Evolutionary conservation across 2,113 vertebrate species (phyloP), one percentile per base, ranked within the genome.

Genomic region (Poecilia latipinna): DNA sequence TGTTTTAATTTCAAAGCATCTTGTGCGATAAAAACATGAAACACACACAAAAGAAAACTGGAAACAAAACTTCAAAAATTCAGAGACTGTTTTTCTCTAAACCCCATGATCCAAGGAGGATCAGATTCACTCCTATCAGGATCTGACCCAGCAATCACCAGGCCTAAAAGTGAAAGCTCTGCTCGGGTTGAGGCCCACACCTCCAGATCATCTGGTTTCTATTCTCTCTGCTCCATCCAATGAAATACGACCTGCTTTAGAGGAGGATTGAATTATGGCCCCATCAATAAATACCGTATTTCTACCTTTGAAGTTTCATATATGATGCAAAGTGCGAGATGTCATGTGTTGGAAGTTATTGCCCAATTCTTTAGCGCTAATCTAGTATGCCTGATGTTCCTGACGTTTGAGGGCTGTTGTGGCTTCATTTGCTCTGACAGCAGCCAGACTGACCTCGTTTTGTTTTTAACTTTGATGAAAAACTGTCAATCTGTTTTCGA

Each of bases 301-400:
- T 75, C 65, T 81, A 65, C 70, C 93, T 95, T 95, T 95, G 94
- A 95, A 93, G 93, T 92, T 84, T 80, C 88, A 74, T 90, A 88
- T 68, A 86, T 91, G 84, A 89, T 93, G 90, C 91, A 93, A 93
- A 93, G 92, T 89, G 89, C 81, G 89, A 93, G 91, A 93, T 88
- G 94, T 94, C 93, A 94, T 90, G 90, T 93, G 92, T 92, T 93
- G 84, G 84, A 93, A 93, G 90, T 94, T 92, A 95, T 94, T 92
- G 91, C 83, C 93, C 90, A 89, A 89, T 92, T 90, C 89, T 87
- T 89, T 86, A 63, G 88, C 74, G 57, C 80, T 90, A 91, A 94
- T 93, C 90, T 85, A 84, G 88, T 87, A 85, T 74, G 89, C 87
- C 84, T 82, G 86, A 92, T 88, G 83, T 88, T 85, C 71, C 77